Evolutionary conservation across 35 echinoderm and acorn worm genomes (phyloP).

Genomic region (Lytechinus variegatus): DNA sequence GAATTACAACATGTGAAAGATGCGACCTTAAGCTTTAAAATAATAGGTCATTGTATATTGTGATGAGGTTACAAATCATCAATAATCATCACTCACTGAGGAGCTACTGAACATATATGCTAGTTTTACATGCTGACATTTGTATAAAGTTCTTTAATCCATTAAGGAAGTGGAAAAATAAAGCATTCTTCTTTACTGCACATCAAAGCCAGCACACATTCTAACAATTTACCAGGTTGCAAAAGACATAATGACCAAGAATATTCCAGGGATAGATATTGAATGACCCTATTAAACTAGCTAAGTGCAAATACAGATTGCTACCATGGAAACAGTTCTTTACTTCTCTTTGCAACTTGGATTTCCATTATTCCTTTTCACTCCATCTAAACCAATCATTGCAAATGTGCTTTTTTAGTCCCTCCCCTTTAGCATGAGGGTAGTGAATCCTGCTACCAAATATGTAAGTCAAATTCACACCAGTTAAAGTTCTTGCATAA

Average conservation of each 20-base stretch:
- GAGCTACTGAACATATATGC: neutral
- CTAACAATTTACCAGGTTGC: conserved; percentile 1
- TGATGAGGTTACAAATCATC: no score
- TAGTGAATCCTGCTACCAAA: no score
- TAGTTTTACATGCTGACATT: neutral
- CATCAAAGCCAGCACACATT: neutral
- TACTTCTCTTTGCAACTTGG: neutral
- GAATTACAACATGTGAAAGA: no score
- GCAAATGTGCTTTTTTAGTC: neutral
- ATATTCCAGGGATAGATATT: neutral
- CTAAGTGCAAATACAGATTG: conserved; percentile 1
- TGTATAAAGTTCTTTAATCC: neutral
- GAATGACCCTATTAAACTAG: neutral
- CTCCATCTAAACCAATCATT: neutral
- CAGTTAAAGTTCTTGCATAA: no score
- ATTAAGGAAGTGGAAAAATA: neutral
- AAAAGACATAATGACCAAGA: neutral
- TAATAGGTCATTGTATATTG: no score
- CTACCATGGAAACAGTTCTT: neutral
- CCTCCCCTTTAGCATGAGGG: no score
- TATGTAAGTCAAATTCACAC: no score
- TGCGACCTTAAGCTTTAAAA: no score
- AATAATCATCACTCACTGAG: no score
- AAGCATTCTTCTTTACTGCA: neutral
- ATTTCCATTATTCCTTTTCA: neutral